Evolutionary conservation across 2,888 invertebrate species (phyloP), one percentile per base, ranked within the genome.

Genomic region (Cenopis cana): DNA sequence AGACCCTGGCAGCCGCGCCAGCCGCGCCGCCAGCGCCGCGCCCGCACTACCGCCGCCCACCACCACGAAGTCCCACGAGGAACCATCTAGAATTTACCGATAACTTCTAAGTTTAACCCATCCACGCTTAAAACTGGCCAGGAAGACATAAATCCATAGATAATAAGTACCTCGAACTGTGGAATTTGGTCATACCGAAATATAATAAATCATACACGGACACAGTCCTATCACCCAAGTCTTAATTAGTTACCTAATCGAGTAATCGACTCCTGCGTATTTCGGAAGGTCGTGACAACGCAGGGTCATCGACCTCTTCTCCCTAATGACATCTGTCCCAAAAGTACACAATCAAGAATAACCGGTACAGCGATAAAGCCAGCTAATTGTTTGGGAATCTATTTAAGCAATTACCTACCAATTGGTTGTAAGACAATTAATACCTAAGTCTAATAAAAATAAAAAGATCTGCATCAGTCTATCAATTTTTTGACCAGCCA

Each of bases 31-130:
- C 74, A 93, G 62, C 72, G 84, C 78, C 10, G 87, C 76, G 14
- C 92, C 92, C 3, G 87, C 91, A 0, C 89, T 86, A 6, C 92
- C 92, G 0, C 82, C 90, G 1, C 92, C 92, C 69, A 90, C 90
- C 55, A 93, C 81, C 69, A 93, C 87, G 77, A 89, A 88, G 75
- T 91, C 90, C 68, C 85, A 90, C 0, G 71, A 70, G 0, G 89
- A 81, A 0, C 81, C 87, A 72, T 89, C 91, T 91, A 78, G 0
- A 77, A 41, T 36, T 20, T 52, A 12, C 24, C 41, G 33, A 46
- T 12, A 46, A 46, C 14, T 14, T 8, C 46, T n/a, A 41, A n/a
- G 6, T 33, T 8, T 33, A 33, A 33, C 8, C 0, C 5, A 33
- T 33, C 6, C 2, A 33, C 33, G 33, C 33, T 5, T 33, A 33